phyloP scores from a whole-genome alignment of 2,113 vertebrate species.

The Oostethus manadensis region DNA sequence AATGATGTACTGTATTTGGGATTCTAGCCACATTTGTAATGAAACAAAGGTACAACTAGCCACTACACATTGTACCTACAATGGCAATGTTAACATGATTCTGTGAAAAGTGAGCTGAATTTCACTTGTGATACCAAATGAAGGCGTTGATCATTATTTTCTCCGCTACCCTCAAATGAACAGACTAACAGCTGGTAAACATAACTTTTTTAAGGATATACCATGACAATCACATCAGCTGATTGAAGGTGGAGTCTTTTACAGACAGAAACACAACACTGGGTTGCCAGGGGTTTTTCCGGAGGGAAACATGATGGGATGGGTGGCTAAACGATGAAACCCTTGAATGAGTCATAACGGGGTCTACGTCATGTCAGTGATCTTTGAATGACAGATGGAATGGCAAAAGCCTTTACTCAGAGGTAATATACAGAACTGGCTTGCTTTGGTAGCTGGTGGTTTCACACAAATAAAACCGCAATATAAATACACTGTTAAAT shows the following conservation, averaged over 20 bases:
- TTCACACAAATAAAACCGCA: too few species aligned
- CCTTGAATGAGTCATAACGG: constrained; percentile 28
- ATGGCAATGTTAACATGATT: too few species aligned
- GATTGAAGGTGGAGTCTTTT: constrained; percentile 38
- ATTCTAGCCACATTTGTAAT: constrained; percentile 11
- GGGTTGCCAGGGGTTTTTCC: constrained; percentile 20
- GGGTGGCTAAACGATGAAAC: constrained; percentile 24
- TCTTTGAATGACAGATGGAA: too few species aligned
- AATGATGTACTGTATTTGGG: background rate
- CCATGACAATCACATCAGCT: constrained; percentile 50
- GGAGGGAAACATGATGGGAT: constrained; percentile 12
- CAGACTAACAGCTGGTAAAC: background rate
- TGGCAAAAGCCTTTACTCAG: background rate
- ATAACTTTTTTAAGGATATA: constrained; percentile 20
- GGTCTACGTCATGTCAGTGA: too few species aligned
- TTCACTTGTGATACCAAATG: too few species aligned
- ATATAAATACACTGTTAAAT: too few species aligned
- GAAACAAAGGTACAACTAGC: background rate
- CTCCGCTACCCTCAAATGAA: background rate
- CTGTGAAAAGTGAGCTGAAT: too few species aligned
- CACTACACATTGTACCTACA: too few species aligned
- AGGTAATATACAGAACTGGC: background rate
- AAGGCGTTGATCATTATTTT: too few species aligned
- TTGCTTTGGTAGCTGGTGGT: background rate
- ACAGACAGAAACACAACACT: constrained; percentile 22